These are phyloP conservation scores for Lycodopsis pacificus DNA, from an alignment of 2,797 vertebrate species.

Conservation along the genomic window DNA sequence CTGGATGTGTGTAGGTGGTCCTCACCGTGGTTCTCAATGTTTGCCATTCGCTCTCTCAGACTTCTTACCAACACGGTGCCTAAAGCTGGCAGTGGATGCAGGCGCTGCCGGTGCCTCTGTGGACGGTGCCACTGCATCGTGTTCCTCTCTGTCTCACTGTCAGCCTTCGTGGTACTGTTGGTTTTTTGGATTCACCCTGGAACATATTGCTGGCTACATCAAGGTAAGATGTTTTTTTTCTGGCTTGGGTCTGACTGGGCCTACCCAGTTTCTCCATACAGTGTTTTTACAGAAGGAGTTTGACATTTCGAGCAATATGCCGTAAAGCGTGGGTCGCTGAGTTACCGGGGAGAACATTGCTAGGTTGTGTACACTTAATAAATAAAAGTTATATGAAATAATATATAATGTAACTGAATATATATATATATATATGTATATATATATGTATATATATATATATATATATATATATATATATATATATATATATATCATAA, in stretches of 20 bases:
- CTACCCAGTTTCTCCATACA: neutral
- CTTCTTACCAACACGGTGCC: neutral
- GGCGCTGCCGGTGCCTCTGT: neutral
- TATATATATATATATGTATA: too few relatives aligned
- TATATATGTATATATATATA: too few relatives aligned
- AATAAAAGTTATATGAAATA: neutral
- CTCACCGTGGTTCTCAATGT: constrained; percentile 8
- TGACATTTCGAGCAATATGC: neutral
- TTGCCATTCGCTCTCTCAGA: constrained; percentile 17
- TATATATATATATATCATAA: too few relatives aligned
- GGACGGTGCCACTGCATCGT: constrained; percentile 6
- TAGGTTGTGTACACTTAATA: neutral
- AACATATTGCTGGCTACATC: neutral
- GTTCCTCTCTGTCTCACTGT: constrained; percentile 4
- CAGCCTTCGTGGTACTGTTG: neutral
- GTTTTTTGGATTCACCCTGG: neutral
- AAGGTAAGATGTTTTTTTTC: neutral
- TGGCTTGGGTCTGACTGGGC: neutral
- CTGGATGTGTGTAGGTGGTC: constrained; percentile 23
- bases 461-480: too few relatives aligned
- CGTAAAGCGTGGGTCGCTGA: neutral
- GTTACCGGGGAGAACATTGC: neutral
- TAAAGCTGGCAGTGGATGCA: constrained; percentile 17
- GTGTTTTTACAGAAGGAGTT: neutral
- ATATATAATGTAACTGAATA: too few relatives aligned